Base-by-base conservation (phyloP, 2,113 vertebrate genomes). In the Lophochroa leadbeateri region DNA sequence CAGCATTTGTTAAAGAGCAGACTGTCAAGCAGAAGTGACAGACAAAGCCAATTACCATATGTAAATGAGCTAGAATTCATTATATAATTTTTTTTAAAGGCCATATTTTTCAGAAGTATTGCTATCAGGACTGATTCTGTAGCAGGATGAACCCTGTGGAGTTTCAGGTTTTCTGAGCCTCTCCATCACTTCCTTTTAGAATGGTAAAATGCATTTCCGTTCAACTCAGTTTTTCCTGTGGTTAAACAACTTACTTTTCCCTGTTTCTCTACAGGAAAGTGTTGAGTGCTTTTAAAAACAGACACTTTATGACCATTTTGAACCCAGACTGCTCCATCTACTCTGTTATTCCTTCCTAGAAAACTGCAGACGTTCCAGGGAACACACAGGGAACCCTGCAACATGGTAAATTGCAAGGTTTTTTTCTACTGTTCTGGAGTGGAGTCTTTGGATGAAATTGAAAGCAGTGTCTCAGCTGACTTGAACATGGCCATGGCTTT, bases 31-130 rank as follows among this genome's bases (percentile, higher is more conserved):
- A 89, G 29, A 74, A 68, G 86, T 95, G 92, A 92, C n/a, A 85
- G 94, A 97, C 93, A 90, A 80, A 60, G 72, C 70, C 89, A 96
- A 91, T 96, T 97, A 95, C 41, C 47, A 77, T 94, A 94, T 83
- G 65, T 46, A 95, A 97, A 96, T 95, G 41, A 91, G 46, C 5
- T 49, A 58, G 13, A 10, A 82, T 70, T 91, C 29, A 39, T 90
- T n/a, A 28, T 60, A 70, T 72, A 71, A 20, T 47, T 64, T 57
- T 46, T 64, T 3, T 6, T 19, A 52, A 50, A 35, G 11, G 2
- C 41, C 6, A 3, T 63, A 72, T 68, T 92, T 95, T 35, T 96
- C 86, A 91, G 89, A 97, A 94, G 39, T 64, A 44, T n/a, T 74
- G 33, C 35, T 88, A 18, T 78, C 55, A 77, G 47, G 39, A 67